These are phyloP conservation scores for Tethya wilhelma DNA, from an alignment of 37 sponge, comb jelly and placozoan genomes.

Conservation along the genomic window DNA sequence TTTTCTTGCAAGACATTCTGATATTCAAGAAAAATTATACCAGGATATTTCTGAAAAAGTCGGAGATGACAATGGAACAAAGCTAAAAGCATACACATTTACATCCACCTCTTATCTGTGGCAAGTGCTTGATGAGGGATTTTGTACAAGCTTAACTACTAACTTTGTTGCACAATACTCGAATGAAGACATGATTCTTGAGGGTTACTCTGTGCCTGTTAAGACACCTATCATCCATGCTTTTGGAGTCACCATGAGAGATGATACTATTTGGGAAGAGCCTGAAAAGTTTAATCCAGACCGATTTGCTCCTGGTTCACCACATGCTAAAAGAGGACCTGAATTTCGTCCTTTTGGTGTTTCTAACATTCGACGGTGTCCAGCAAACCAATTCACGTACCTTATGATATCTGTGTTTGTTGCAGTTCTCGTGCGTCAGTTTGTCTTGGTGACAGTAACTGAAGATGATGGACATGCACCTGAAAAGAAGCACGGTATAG, in stretches of 20 bases:
- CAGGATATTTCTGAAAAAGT: too few species aligned
- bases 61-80: too few species aligned
- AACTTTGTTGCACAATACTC: too few species aligned
- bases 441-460: background rate
- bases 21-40: too few species aligned
- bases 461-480: too few species aligned
- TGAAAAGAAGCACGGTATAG: constrained; percentile 30
- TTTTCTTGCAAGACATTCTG: too few species aligned
- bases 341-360: constrained; percentile 52
- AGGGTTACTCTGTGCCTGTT: constrained; percentile 40
- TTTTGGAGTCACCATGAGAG: constrained; percentile 33
- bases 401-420: constrained; percentile 30
- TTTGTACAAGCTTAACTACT: too few species aligned
- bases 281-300: constrained; percentile 40
- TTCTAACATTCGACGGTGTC: constrained; percentile 36
- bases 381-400: constrained; percentile 50
- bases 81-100: too few species aligned
- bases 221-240: constrained; percentile 50
- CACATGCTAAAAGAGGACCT: too few species aligned
- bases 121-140: too few species aligned
- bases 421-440: constrained; percentile 16
- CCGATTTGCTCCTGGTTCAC: constrained; percentile 38
- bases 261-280: constrained; percentile 28
- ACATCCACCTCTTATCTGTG: too few species aligned
- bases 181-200: too few species aligned